A percentile compares a stretch with the other conserved stretches of the same genome.
Conservation (phyloP, 2,113 vertebrate species). For the Propithecus coquereli region DNA sequence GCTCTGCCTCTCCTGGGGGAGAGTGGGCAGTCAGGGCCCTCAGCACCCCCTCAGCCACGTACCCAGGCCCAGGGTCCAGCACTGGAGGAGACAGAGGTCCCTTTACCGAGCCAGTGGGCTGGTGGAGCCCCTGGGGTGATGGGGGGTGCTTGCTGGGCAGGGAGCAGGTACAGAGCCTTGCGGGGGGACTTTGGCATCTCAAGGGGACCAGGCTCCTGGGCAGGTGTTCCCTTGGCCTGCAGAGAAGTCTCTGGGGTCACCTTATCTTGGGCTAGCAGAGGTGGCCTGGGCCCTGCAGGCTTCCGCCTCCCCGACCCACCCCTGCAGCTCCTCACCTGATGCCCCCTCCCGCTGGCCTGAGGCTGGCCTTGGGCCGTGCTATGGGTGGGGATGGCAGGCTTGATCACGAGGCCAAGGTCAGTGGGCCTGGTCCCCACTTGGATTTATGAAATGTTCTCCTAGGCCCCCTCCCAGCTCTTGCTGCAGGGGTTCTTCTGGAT, state of each 20-base stretch:
- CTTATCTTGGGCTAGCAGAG: neutral
- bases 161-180: neutral
- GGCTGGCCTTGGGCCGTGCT: constrained; percentile 60
- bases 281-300: neutral
- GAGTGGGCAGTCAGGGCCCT: neutral
- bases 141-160: neutral
- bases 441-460: neutral
- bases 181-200: neutral
- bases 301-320: fast-evolving
- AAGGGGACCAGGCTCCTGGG: neutral
- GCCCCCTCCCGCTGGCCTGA: fast-evolving
- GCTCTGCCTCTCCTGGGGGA: neutral
- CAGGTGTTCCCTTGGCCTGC: fast-evolving
- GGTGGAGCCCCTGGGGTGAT: neutral
- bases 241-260: neutral
- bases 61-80: neutral
- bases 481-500: too few relatives aligned
- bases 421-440: neutral
- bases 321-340: too few relatives aligned
- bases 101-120: neutral
- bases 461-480: too few relatives aligned
- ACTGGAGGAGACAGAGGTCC: neutral
- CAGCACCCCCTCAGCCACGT: fast-evolving
- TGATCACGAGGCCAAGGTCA: constrained; percentile 59
- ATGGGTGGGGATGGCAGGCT: constrained; percentile 68